Evolutionary conservation across 2,797 vertebrate genomes (phyloP), one percentile per base, ranked within the genome.

Genomic region (Fringilla coelebs): DNA sequence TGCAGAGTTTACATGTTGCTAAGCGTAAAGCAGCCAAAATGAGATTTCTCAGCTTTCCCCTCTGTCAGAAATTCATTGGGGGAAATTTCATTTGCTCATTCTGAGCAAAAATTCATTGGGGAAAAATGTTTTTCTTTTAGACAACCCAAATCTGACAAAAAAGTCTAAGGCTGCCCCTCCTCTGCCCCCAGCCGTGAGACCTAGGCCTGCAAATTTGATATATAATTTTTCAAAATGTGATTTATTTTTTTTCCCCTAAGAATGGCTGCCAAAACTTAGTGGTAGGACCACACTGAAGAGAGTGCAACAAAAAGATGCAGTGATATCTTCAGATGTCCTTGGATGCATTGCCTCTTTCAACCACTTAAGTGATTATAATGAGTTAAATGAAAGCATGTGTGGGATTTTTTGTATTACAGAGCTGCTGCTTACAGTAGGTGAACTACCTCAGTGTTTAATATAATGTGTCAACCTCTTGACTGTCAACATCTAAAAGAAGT

Each of bases 281-380:
- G 80, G 84, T 65, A 72, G 79, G 91, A 94, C 89, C 83, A 81
- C 94, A 88, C 91, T 78, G 88, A 90, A 96, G 71, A 38, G 73
- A 67, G 68, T 49, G 58, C 82, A 82, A 78, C 45, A 80, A 72
- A 71, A 71, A 88, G 29, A 70, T 49, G n/a, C 15, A 87, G 17
- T 34, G 60, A 17, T 68, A 22, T 34, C 61, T 62, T 48, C 48
- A 84, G 62, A 74, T 79, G 66, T 80, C 75, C 46, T 88, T 75
- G 76, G 61, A 75, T 63, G 41, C 46, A 34, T 82, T 76, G 49
- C 66, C 58, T 89, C 32, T 38, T 93, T 87, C 67, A 89, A 84
- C 57, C 55, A 67, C 65, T 91, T 75, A 55, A 84, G 52, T 67
- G 67, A 79, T 66, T 66, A 55, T 26, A 93, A 91, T 87, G 68